These are phyloP conservation scores for Tichodroma muraria DNA, from an alignment of 2,113 vertebrate species.

Conservation along the genomic window DNA sequence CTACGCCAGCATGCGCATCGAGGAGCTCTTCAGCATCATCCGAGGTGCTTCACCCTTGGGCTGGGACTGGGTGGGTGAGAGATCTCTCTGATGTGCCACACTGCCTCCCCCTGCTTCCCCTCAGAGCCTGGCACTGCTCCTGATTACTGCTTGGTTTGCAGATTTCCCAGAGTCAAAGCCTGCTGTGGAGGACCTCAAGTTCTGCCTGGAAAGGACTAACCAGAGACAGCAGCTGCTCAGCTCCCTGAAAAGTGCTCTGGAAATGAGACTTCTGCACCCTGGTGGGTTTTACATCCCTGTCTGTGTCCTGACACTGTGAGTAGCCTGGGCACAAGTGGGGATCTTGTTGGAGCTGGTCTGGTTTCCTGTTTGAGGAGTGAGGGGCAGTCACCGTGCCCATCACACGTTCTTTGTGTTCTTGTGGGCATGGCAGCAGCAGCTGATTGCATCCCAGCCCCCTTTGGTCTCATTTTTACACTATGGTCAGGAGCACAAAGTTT, in stretches of 20 bases:
- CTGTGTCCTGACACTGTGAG: neutral
- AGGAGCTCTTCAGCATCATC: slow-evolving; percentile 97
- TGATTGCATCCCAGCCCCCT: neutral
- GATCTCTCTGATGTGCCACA: rapidly evolving
- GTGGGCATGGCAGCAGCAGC: neutral
- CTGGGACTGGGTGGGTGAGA: neutral
- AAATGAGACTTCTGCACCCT: slow-evolving; percentile 91
- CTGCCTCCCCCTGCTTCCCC: neutral
- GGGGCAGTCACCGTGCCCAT: neutral
- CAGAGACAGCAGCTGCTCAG: slow-evolving; percentile 92
- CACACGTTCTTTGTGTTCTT: rapidly evolving
- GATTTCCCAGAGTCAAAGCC: slow-evolving; percentile 97
- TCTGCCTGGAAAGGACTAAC: slow-evolving; percentile 92
- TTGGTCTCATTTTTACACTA: neutral
- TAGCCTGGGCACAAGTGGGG: neutral
- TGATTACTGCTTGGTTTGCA: slow-evolving; percentile 6
- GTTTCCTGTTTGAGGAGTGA: neutral
- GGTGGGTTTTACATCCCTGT: slow-evolving; percentile 62
- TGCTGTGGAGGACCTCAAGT: slow-evolving; percentile 92
- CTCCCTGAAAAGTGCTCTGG: slow-evolving; percentile 88
- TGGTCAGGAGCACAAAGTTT: neutral
- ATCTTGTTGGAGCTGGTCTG: neutral
- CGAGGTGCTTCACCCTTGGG: slow-evolving; percentile 69
- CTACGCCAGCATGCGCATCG: slow-evolving; percentile 93
- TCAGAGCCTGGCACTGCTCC: rapidly evolving